Evolutionary conservation across 2,888 invertebrate species (phyloP).

Genomic region (Aromia moschata): DNA sequence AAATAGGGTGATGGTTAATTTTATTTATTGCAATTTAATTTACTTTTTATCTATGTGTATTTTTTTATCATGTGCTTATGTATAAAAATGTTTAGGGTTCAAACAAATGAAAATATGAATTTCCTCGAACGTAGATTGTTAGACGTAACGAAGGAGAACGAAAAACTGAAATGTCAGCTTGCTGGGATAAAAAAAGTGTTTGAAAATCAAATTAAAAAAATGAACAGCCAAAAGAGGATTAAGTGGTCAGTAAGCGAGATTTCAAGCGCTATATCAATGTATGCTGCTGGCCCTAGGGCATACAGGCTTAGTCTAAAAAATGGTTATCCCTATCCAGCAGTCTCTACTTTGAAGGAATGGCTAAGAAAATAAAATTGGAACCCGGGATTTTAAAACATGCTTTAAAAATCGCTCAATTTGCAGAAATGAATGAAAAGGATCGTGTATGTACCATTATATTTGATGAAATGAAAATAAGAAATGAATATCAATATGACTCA

Average conservation of each 20-base stretch:
- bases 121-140: background rate
- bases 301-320: slow-evolving; percentile 26
- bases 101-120: background rate
- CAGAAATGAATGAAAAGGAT: slow-evolving; percentile 26
- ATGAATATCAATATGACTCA: slow-evolving; percentile 39
- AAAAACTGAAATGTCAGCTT: slow-evolving; percentile 18
- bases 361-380: slow-evolving; percentile 25
- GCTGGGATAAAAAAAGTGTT: slow-evolving; percentile 19
- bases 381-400: slow-evolving; percentile 28
- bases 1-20: background rate
- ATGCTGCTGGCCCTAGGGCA: slow-evolving; percentile 28
- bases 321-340: slow-evolving; percentile 30
- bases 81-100: background rate
- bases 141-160: background rate
- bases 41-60: background rate
- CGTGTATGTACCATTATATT: slow-evolving; percentile 28
- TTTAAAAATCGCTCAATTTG: slow-evolving; percentile 25
- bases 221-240: slow-evolving; percentile 23
- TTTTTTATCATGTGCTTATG: slow-evolving; percentile 6
- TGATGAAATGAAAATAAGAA: slow-evolving; percentile 46
- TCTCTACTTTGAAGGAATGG: slow-evolving; percentile 26
- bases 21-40: background rate
- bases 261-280: slow-evolving; percentile 27
- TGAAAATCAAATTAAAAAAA: slow-evolving; percentile 30
- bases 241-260: slow-evolving; percentile 27